These are phyloP conservation scores for Polylopha cassiicola DNA, from an alignment of 2,888 invertebrate species.

Conservation along the genomic window DNA sequence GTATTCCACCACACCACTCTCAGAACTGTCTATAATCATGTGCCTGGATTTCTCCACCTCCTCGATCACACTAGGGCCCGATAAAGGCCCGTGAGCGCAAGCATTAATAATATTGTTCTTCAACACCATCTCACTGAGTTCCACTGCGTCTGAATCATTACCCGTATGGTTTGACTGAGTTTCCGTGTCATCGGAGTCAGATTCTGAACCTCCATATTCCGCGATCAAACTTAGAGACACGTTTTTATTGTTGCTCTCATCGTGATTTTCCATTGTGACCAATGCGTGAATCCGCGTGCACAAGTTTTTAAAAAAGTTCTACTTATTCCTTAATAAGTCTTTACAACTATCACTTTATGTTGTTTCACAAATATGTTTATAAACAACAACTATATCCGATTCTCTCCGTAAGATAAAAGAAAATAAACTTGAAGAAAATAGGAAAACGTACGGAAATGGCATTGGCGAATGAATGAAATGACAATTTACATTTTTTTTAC, in stretches of 20 bases:
- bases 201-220: conserved; percentile 66
- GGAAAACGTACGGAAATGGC: conserved; percentile 23
- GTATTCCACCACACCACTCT: conserved; percentile 64
- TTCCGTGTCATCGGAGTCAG: conserved; percentile 63
- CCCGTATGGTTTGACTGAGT: conserved; percentile 46
- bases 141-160: conserved; percentile 58
- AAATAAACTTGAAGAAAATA: conserved; percentile 16
- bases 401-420: conserved; percentile 4
- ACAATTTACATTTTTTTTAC: conserved; percentile 22
- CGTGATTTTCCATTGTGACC: conserved; percentile 66
- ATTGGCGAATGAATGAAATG: conserved; percentile 21
- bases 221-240: conserved; percentile 68
- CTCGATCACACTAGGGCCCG: conserved; percentile 40
- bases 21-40: conserved; percentile 67
- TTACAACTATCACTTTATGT: conserved; percentile 1
- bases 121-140: conserved; percentile 69
- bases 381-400: background rate
- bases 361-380: conserved; percentile 1
- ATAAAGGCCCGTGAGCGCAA: conserved; percentile 67
- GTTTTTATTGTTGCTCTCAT: conserved; percentile 65
- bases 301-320: conserved; percentile 14
- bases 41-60: conserved; percentile 56
- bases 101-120: conserved; percentile 73
- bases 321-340: conserved; percentile 6
- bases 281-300: conserved; percentile 29